Evolutionary conservation across 2,113 vertebrate species (phyloP), one percentile per base, ranked within the genome.

Genomic region (Syngnathoides biaculeatus): DNA sequence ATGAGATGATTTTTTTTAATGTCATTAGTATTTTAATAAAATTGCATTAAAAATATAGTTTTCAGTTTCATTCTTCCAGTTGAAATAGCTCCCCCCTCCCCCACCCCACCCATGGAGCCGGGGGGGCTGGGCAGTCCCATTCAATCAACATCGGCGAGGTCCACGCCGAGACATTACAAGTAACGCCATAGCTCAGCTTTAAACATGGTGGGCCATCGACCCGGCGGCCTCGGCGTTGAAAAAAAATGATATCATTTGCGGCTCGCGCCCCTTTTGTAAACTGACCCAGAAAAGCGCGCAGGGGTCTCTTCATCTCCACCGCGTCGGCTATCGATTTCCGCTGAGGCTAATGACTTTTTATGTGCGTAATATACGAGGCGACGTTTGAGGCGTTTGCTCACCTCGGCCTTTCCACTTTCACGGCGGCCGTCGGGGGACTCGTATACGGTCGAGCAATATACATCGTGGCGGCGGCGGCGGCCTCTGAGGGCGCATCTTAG

Each of bases 321-420:
- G 71, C 64, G 82, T 71, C 75, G 77, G 84, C 79, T 88, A 89
- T 89, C 74, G 86, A 62, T 62, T 62, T 62, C 60, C 40, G 40
- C 85, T 85, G 85, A 84, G 85, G 84, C 74, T 88, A 89, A 89
- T 89, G 85, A 89, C 80, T 88, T 89, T 89, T 88, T 88, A 88
- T 87, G 85, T 84, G 64, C 73, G 84, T 88, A 87, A 88, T 88
- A 87, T 89, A 89, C 79, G 60, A 62, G 60, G 60, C 39, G 39
- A 12, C 22, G 40, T 62, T 22, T 5, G 60, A 62, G 60, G n/a
- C 40, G 88, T 88, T 84, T 87, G 88, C 83, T 80, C 86, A 79
- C 85, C 20, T 76, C 78, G 78, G 79, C 85, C 57, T 35, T 35
- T 35, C 30, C 57, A 38, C 30, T 59, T 62, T 62, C 40, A 8